Evolutionary conservation across 30 jellyfish, hydroid and myxozoan genomes (phyloP).

Genomic region (Aurelia sp.): DNA sequence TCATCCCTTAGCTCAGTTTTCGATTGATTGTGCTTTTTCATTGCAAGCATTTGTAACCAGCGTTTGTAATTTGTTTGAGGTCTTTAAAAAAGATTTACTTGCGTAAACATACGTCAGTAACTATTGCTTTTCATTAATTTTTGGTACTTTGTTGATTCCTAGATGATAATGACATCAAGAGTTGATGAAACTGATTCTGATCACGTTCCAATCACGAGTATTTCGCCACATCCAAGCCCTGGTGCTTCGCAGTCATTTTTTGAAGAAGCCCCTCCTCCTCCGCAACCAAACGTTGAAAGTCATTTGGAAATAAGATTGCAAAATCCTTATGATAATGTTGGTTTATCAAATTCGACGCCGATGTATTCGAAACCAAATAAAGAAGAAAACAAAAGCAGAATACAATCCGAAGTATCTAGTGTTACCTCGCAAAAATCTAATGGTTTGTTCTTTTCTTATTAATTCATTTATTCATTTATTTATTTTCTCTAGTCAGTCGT

Average conservation of each 20-base stretch:
- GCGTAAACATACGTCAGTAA: no score
- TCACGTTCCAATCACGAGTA: constrained; percentile 67
- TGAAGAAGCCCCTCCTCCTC: constrained; percentile 32
- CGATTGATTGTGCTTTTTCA: no score
- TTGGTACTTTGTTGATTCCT: neutral
- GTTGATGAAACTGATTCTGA: constrained; percentile 75
- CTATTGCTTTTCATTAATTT: no score
- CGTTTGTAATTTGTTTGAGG: no score
- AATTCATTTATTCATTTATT: neutral
- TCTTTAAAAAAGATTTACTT: no score
- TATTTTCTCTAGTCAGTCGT: neutral
- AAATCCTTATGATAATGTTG: constrained; percentile 71
- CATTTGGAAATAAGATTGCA: constrained; percentile 33
- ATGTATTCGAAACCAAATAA: constrained; percentile 37
- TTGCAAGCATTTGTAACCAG: no score
- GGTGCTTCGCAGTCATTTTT: constrained; percentile 46
- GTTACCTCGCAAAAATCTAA: constrained; percentile 28
- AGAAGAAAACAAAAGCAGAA: constrained; percentile 9
- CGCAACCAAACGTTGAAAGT: neutral
- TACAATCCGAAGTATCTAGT: constrained; percentile 22
- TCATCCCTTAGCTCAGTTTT: no score
- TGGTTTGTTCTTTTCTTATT: constrained; percentile 11
- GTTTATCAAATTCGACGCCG: constrained; percentile 16
- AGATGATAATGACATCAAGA: constrained; percentile 58
- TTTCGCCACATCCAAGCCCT: constrained; percentile 86